Evolutionary conservation across 2,888 invertebrate genomes (phyloP).

Genomic region (Ditula angustiorana): DNA sequence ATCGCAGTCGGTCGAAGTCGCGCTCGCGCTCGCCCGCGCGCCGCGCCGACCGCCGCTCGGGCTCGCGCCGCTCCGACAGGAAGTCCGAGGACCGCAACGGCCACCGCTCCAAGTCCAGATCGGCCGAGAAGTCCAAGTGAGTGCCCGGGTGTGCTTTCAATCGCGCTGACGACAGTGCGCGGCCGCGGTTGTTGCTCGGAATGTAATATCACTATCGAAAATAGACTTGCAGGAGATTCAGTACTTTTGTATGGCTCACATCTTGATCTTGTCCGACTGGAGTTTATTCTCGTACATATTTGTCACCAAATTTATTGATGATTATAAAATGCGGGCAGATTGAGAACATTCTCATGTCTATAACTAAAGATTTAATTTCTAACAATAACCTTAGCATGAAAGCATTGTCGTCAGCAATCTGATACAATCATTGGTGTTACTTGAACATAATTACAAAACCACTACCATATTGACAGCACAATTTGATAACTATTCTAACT

Average conservation of each 20-base stretch:
- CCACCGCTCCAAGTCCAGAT: slow-evolving; percentile 77
- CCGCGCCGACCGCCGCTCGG: slow-evolving; percentile 60
- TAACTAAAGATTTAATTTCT: neutral
- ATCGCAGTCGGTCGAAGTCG: slow-evolving; percentile 72
- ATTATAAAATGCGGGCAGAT: too few species aligned
- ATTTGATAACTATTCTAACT: slow-evolving; percentile 60
- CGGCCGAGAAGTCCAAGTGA: slow-evolving; percentile 76
- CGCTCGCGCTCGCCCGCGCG: slow-evolving; percentile 66
- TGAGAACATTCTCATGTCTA: too few species aligned
- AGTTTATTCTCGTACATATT: too few species aligned
- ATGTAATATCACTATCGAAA: too few species aligned
- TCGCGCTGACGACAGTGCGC: slow-evolving; percentile 57
- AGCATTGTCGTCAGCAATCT: slow-evolving; percentile 61
- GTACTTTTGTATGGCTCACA: too few species aligned
- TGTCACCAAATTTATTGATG: too few species aligned
- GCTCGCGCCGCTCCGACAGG: slow-evolving; percentile 55
- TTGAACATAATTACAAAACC: slow-evolving; percentile 54
- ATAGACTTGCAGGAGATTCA: too few species aligned
- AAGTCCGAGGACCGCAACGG: slow-evolving; percentile 44
- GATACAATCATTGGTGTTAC: slow-evolving; percentile 56
- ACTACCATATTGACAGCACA: slow-evolving; percentile 71
- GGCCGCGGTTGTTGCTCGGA: slow-evolving; percentile 55
- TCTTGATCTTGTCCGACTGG: too few species aligned
- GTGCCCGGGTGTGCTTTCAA: slow-evolving; percentile 69
- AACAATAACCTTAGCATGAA: slow-evolving; percentile 21